Evolutionary conservation across 2,113 vertebrate genomes (phyloP), one percentile per base, ranked within the genome.

Genomic region (Benitochromis conjunctus): DNA sequence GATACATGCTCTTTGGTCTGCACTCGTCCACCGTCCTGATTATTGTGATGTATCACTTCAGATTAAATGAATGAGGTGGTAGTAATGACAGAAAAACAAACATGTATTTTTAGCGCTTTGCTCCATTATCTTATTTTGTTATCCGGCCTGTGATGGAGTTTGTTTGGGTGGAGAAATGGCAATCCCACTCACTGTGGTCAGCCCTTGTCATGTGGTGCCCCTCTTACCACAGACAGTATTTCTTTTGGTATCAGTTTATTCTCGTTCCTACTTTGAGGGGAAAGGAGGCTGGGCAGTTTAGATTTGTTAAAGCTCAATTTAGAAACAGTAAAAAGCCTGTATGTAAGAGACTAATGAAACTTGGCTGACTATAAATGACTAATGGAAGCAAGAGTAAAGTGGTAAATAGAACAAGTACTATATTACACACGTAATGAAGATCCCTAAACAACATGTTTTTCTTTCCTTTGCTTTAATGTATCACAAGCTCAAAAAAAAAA

Each of bases 111-210:
- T 81, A 88, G 55, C n/a, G 19, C n/a, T 69, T 53, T 12, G 16
- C 60, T 79, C 58, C 74, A 81, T 81, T 51, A 86, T 89, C 29
- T 51, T 8, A 3, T 38, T 51, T 18, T 58, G 83, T 79, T 41
- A 31, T 84, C 71, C 80, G 55, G 62, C 10, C 26, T 3, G 41
- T 81, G 76, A 36, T 88, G 62, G 69, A 82, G 86, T 91, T 80
- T 89, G 88, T 90, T 91, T 91, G 26, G 34, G 69, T 79, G 81
- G 24, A 19, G 58, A 53, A 79, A 62, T 74, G 81, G 80, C 38
- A 11, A 51, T 85, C 82, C 90, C 82, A 78, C 69, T 86, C 82
- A 11, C 24, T 48, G 85, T 9, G 90, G 91, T 90, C 86, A 80
- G 87, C 74, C 78, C 24, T 36, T 62, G 85, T 51, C 6, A 24